Base-by-base conservation (phyloP, 2,113 vertebrate species). In the Piprites chloris region DNA sequence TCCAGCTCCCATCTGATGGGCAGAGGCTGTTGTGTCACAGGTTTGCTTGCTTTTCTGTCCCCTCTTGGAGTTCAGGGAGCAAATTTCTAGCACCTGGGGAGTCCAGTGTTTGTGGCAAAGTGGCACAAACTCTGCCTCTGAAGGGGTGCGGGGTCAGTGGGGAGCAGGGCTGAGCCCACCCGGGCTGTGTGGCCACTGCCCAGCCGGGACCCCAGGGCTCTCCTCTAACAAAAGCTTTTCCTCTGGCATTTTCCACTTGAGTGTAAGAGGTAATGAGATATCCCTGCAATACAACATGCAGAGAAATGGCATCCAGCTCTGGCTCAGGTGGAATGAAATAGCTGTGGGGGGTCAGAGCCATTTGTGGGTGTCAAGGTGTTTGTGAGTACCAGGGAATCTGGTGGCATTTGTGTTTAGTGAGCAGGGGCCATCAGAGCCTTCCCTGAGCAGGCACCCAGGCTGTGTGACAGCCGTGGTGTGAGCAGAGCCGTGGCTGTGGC, bases 181-280 rank as follows among this genome's bases (percentile, higher is more conserved):
- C 0, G 2, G 49, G 35, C 28, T 50, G 58, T 0, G 0, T 0
- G 0, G 67, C 2, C 6, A 0, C 81, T 89, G 73, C 59, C 89
- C 76, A 35, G 27, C 4, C 0, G 1, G 22, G 10, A 74, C 41
- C 49, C 15, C 2, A 0, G 33, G 59, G 49, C 68, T 90, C 67
- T 63, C 12, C 35, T 79, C 49, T 17, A 15, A 47, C 53, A 52
- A 73, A 92, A 88, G 5, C 35, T 30, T 41, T 12, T 86, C 71
- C 78, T 81, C 56, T 79, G 66, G 73, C 0, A 0, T 74, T 82
- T 78, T 92, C 76, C 12, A 8, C 26, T 56, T 14, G 63, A 79
- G 30, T 2, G 0, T 28, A 55, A 74, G 67, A 71, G n/a, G 50
- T 47, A 55, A 68, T 26, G 79, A 62, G 76, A n/a, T 30, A 62